Conservation (phyloP, 2,888 invertebrate species). For the Lobophora halterata region DNA sequence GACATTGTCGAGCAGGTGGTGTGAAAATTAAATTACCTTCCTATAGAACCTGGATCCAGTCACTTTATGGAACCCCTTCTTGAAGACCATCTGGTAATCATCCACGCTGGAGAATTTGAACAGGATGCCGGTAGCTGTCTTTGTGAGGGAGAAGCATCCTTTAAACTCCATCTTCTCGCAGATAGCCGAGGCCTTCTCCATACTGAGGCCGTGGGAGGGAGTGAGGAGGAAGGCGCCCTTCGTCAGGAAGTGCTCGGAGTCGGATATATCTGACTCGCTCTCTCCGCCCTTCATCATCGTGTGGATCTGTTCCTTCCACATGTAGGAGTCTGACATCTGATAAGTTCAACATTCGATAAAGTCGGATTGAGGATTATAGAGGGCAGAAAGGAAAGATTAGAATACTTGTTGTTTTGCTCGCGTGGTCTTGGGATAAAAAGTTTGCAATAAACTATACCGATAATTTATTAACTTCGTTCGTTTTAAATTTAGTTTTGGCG, state of each 20-base stretch:
- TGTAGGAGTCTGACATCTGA: slow-evolving; percentile 77
- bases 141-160: slow-evolving; percentile 91
- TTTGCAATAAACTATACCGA: too few species aligned
- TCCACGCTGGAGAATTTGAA: slow-evolving; percentile 94
- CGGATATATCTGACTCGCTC: slow-evolving; percentile 89
- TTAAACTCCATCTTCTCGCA: slow-evolving; percentile 95
- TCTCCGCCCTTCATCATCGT: slow-evolving; percentile 86
- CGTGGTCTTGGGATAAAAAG: too few species aligned
- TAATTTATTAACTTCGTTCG: too few species aligned
- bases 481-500: too few species aligned
- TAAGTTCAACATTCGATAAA: too few species aligned
- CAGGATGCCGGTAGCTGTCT: slow-evolving; percentile 93
- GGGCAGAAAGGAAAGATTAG: too few species aligned
- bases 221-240: slow-evolving; percentile 92
- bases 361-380: too few species aligned
- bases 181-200: slow-evolving; percentile 92
- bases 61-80: slow-evolving; percentile 93
- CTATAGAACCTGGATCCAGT: slow-evolving; percentile 92
- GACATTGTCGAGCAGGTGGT: too few species aligned
- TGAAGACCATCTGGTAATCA: slow-evolving; percentile 92
- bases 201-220: slow-evolving; percentile 91
- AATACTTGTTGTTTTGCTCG: too few species aligned
- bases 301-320: slow-evolving; percentile 78
- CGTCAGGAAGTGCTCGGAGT: slow-evolving; percentile 88
- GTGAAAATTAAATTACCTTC: too few species aligned